Evolutionary conservation across 1,140 invertebrate genomes (phyloP), one percentile per base, ranked within the genome.

Genomic region (Zophobas atratus): DNA sequence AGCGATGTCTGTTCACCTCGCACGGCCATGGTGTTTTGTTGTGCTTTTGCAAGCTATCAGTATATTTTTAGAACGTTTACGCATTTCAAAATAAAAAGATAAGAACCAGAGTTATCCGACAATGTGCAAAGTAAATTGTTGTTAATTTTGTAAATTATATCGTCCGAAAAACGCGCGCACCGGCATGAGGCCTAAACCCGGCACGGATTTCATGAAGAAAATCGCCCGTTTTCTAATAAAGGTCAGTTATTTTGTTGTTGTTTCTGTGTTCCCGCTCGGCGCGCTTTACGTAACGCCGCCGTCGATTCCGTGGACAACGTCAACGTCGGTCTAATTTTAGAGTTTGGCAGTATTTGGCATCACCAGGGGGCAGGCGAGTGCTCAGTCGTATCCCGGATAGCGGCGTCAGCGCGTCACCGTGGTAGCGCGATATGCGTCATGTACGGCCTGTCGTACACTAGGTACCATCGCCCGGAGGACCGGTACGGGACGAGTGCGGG

Each of bases 331-430:
- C 38, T 67, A 67, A 43, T 67, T 43, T 86, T 87, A 85, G 86
- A 86, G 86, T 83, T 80, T 81, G 80, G 82, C 84, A 84, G 84
- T 84, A 85, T 84, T 86, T 85, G 84, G 83, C 85, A 84, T 82
- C 80, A 79, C 49, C 71, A 77, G 75, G 80, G 70, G 80, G 75
- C 75, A 76, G 77, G 78, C 77, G 81, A 80, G 82, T 82, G 82
- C 84, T 84, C 82, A 85, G 84, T 83, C 82, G 79, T 81, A 84
- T 84, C 81, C 84, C 82, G 79, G 82, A 79, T 76, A 79, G 80
- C 77, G 67, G 32, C 57, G 79, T 77, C 75, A 75, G 72, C 79
- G 77, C 78, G 71, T 80, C 70, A 39, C 34, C 74, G 43, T 46
- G 3, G 43, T 46, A 8, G 63, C 32, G 67, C 38, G 46, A 51